phyloP scores from a whole-genome alignment of 2,888 invertebrate genomes.

The Dendrolimus pini region DNA sequence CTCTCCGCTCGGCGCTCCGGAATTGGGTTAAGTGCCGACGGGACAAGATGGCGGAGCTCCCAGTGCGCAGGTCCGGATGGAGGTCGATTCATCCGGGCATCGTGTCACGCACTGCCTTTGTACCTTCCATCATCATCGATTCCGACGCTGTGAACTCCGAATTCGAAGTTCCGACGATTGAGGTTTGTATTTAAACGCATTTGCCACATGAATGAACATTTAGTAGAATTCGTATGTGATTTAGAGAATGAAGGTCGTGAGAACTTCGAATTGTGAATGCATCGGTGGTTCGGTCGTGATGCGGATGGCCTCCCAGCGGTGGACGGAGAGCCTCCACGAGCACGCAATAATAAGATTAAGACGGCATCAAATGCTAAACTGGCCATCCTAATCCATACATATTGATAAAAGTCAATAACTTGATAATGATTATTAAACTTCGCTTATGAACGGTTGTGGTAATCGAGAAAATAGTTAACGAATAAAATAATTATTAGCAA shows the following conservation, averaged over 20 bases:
- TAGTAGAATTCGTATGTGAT: background rate
- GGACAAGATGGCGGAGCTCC: slow-evolving; percentile 2
- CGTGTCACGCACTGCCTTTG: slow-evolving; percentile 6
- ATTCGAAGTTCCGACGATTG: no score
- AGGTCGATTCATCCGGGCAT: slow-evolving; percentile 27
- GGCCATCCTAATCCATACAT: slow-evolving; percentile 53
- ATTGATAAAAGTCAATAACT: slow-evolving; percentile 71
- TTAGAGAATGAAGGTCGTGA: background rate
- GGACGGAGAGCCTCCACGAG: slow-evolving; percentile 27
- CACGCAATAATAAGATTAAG: slow-evolving; percentile 55
- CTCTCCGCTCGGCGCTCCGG: slow-evolving; percentile 14
- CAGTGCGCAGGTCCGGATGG: slow-evolving; percentile 54
- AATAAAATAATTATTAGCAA: slow-evolving; percentile 69
- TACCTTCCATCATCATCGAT: background rate
- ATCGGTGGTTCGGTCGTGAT: no score
- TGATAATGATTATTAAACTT: slow-evolving; percentile 70
- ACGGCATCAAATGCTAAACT: slow-evolving; percentile 56
- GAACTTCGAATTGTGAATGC: background rate
- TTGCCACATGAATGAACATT: background rate
- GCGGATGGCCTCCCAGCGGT: background rate
- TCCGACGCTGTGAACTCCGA: background rate
- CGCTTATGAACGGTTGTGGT: slow-evolving; percentile 77
- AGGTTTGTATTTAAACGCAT: background rate
- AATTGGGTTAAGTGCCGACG: slow-evolving; percentile 61
- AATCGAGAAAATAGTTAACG: slow-evolving; percentile 72